Evolutionary conservation across 2,888 invertebrate genomes (phyloP), one percentile per base, ranked within the genome.

Genomic region (Sympetrum striolatum): DNA sequence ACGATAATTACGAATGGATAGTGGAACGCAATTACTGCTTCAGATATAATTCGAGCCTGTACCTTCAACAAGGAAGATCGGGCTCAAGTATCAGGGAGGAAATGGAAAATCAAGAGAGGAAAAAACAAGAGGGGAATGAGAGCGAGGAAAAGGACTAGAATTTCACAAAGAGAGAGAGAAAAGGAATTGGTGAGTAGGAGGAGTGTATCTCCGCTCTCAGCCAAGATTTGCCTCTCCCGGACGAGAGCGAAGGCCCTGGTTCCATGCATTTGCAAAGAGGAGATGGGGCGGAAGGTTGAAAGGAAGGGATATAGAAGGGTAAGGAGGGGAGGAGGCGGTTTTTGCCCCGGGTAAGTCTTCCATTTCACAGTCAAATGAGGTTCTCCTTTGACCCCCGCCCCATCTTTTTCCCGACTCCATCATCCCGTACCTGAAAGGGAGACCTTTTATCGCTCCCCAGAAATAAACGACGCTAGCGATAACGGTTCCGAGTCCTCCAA

Each of bases 281-380:
- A 31, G 18, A 39, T n/a, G 81, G 31, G 58, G 58, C 35, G 31
- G 18, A 8, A 35, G n/a, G 37, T 4, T 37, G 35, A 35, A 48
- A 58, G 82, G 37, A 80, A 80, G 37, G 80, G 39, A 39, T 35
- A 39, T 80, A 80, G 80, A 39, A 80, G 25, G 18, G 22, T 22
- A 48, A 22, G 86, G 86, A 22, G 37, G 60, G 18, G 18, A 60
- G 58, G 64, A 64, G 86, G 48, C 58, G 86, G 86, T 86, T 86
- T 60, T 86, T 60, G 60, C 64, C 86, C 39, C 60, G 86, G 60
- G 60, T 60, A 86, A 86, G 86, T 58, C 64, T 86, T n/a, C 86
- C 86, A 86, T 86, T 86, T 86, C 86, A 86, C 86, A 86, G 86
- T 86, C 86, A 86, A 86, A 86, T 86, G 86, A 86, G 86, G 86